These are phyloP conservation scores for Oligia strigilis DNA, from an alignment of 2,888 invertebrate species.

Conservation along the genomic window DNA sequence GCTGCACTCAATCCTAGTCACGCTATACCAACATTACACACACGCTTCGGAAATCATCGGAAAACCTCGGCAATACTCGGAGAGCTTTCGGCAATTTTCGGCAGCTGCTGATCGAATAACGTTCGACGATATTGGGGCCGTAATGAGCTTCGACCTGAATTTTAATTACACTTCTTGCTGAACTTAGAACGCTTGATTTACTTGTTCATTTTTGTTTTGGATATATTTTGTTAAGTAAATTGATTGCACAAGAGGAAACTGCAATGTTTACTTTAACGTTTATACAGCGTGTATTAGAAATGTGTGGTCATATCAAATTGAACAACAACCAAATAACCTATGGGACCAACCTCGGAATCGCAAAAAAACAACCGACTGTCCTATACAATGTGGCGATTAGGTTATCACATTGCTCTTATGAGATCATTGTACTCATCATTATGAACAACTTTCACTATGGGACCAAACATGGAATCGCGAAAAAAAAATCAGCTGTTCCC, in stretches of 20 bases:
- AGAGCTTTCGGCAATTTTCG: slow-evolving; percentile 35
- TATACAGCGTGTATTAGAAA: background rate
- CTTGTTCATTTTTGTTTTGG: slow-evolving; percentile 11
- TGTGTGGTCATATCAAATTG: too few relatives aligned
- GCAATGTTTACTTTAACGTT: background rate
- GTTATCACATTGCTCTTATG: too few relatives aligned
- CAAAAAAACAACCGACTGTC: background rate
- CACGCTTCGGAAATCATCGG: slow-evolving; percentile 45
- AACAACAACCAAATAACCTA: too few relatives aligned
- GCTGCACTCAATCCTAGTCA: slow-evolving; percentile 49
- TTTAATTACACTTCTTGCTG: slow-evolving; percentile 53
- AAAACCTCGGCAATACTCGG: slow-evolving; percentile 39
- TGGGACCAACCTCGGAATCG: too few relatives aligned
- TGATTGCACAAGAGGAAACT: too few relatives aligned
- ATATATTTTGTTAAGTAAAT: background rate
- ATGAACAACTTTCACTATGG: too few relatives aligned
- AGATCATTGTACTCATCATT: too few relatives aligned
- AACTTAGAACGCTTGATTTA: slow-evolving; percentile 22
- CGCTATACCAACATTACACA: slow-evolving; percentile 58
- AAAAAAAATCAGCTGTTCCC: too few relatives aligned
- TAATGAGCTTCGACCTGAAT: slow-evolving; percentile 46
- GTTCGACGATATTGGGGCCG: slow-evolving; percentile 46
- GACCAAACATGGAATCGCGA: too few relatives aligned
- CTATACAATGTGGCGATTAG: too few relatives aligned
- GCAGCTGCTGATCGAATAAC: slow-evolving; percentile 55